A percentile compares a stretch with the other conserved stretches of the same genome.
phyloP scores from a whole-genome alignment of 2,888 invertebrate genomes.

The Psococerastis gibbosa region DNA sequence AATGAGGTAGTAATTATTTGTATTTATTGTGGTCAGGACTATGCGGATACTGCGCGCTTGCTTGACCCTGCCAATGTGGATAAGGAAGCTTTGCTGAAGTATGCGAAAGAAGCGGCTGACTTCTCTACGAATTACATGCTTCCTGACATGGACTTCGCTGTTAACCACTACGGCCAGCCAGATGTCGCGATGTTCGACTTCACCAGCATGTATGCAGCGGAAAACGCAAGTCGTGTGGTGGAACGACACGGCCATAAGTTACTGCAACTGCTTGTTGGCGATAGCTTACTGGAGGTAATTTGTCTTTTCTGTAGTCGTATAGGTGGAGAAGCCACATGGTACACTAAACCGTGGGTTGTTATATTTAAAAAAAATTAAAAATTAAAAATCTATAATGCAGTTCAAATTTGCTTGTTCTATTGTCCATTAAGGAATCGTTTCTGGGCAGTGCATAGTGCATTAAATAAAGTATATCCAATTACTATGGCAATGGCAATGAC shows the following conservation, averaged over 20 bases:
- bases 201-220: conserved; percentile 95
- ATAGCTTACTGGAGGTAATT: conserved; percentile 84
- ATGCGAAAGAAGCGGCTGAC: conserved; percentile 87
- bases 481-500: too few species aligned
- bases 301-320: too few species aligned
- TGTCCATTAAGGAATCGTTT: too few species aligned
- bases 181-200: conserved; percentile 99
- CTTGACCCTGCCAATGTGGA: conserved; percentile 80
- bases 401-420: too few species aligned
- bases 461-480: too few species aligned
- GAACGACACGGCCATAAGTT: conserved; percentile 57
- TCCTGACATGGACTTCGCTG: conserved; percentile 80
- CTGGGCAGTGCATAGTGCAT: too few species aligned
- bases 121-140: conserved; percentile 79
- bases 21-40: conserved; percentile 41
- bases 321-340: too few species aligned
- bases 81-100: conserved; percentile 68
- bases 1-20: too few species aligned
- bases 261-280: conserved; percentile 82
- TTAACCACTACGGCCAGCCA: conserved; percentile 93
- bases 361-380: too few species aligned
- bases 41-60: conserved; percentile 71
- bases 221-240: conserved; percentile 76
- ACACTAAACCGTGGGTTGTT: too few species aligned
- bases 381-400: too few species aligned